Evolutionary conservation across 2,797 vertebrate species (phyloP).

Genomic region (Poecilia gillii): DNA sequence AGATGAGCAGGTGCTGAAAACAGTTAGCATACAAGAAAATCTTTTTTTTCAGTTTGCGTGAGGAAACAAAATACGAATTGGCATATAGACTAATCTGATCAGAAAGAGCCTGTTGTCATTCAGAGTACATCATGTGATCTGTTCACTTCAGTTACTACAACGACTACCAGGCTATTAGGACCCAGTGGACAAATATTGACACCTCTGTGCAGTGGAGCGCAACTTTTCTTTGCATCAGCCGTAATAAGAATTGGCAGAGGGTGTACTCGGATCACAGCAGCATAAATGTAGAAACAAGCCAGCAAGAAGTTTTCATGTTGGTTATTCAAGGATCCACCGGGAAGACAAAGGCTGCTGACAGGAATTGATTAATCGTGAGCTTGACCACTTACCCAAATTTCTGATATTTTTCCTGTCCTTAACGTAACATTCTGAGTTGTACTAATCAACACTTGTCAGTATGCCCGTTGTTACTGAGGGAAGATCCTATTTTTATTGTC

Average conservation of each 20-base stretch:
- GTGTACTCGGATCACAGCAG: conserved; percentile 46
- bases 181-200: conserved; percentile 52
- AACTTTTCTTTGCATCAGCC: conserved; percentile 21
- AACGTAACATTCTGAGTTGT: neutral
- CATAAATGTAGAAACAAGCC: conserved; percentile 40
- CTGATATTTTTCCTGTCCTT: neutral
- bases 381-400: neutral
- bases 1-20: neutral
- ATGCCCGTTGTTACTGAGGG: neutral
- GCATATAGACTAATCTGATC: conserved; percentile 12
- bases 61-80: conserved; percentile 27
- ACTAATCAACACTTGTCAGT: neutral
- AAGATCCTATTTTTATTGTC: neutral
- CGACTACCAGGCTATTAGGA: conserved; percentile 22
- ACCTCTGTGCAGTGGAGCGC: conserved; percentile 20
- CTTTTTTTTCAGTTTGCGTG: conserved; percentile 32
- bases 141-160: conserved; percentile 14
- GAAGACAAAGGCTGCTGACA: neutral
- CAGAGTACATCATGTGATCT: conserved; percentile 26
- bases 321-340: conserved; percentile 1
- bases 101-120: conserved; percentile 14
- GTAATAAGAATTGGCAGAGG: conserved; percentile 28
- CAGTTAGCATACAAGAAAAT: too few species aligned
- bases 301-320: conserved; percentile 27
- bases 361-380: neutral